Conservation (phyloP, 2,113 vertebrate species). For the Dromiciops gliroides region DNA sequence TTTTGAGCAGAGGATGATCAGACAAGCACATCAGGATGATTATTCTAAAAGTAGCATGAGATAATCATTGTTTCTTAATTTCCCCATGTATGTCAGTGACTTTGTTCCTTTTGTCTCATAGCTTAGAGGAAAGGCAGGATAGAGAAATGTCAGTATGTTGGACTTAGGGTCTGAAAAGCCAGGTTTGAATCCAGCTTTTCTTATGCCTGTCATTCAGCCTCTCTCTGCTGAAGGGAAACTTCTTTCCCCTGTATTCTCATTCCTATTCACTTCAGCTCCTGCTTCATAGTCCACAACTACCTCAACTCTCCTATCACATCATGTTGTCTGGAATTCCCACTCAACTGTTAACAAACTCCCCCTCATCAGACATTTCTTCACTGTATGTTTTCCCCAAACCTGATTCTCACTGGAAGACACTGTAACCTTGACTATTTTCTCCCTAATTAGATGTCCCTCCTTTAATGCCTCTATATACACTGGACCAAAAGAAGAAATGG, state of each 20-base stretch:
- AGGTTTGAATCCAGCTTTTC: not conserved
- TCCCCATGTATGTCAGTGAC: not conserved
- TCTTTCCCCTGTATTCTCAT: not conserved
- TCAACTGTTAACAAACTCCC: not conserved
- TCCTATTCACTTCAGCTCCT: not conserved
- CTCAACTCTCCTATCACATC: not conserved
- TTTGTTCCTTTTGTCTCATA: not conserved
- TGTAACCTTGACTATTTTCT: not conserved
- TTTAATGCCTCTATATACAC: not conserved
- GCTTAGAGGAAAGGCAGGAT: not conserved
- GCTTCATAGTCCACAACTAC: not conserved
- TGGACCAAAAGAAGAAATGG: not conserved
- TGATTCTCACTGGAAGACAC: not conserved
- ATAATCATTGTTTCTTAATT: not conserved
- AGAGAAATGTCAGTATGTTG: not conserved
- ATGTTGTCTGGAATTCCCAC: not conserved
- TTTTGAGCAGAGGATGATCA: not conserved
- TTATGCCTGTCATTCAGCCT: not conserved
- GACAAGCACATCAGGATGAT: not conserved
- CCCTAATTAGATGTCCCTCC: not conserved
- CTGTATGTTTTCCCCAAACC: not conserved
- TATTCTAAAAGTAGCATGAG: not conserved
- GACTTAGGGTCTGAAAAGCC: not conserved
- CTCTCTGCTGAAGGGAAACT: not conserved
- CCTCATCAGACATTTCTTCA: not conserved